phyloP scores from a whole-genome alignment of 2,113 vertebrate genomes.

The Scomber colias region DNA sequence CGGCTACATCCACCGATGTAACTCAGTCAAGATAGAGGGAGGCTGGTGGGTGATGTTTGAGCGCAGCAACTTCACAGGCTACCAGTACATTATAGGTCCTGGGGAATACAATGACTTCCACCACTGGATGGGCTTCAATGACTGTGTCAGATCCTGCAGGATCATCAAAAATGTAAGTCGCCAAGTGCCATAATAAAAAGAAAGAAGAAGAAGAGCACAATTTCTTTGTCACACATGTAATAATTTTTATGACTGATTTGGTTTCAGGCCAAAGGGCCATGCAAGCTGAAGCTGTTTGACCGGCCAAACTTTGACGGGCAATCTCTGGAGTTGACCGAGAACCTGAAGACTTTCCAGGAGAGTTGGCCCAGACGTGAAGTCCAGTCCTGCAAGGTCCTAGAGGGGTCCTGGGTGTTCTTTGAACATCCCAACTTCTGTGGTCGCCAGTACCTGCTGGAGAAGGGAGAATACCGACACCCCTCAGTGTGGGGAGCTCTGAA shows the following conservation, averaged over 20 bases:
- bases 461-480: constrained; percentile 64
- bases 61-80: constrained; percentile 60
- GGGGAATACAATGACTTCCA: constrained; percentile 66
- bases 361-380: constrained; percentile 56
- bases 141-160: constrained; percentile 78
- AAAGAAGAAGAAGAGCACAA: background rate
- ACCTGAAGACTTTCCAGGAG: constrained; percentile 59
- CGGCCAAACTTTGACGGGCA: constrained; percentile 49
- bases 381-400: constrained; percentile 71
- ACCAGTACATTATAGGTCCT: constrained; percentile 63
- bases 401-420: constrained; percentile 73
- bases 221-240: background rate
- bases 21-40: constrained; percentile 76
- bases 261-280: constrained; percentile 49
- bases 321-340: constrained; percentile 58
- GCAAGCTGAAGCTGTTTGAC: constrained; percentile 58
- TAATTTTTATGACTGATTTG: background rate
- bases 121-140: constrained; percentile 75
- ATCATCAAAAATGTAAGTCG: constrained; percentile 71
- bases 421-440: constrained; percentile 76
- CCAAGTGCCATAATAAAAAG: background rate
- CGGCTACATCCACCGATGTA: constrained; percentile 76
- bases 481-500: constrained; percentile 67
- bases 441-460: constrained; percentile 77
- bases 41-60: constrained; percentile 79